Conservation (phyloP, 2,797 vertebrate genomes). For the Merluccius polli region DNA sequence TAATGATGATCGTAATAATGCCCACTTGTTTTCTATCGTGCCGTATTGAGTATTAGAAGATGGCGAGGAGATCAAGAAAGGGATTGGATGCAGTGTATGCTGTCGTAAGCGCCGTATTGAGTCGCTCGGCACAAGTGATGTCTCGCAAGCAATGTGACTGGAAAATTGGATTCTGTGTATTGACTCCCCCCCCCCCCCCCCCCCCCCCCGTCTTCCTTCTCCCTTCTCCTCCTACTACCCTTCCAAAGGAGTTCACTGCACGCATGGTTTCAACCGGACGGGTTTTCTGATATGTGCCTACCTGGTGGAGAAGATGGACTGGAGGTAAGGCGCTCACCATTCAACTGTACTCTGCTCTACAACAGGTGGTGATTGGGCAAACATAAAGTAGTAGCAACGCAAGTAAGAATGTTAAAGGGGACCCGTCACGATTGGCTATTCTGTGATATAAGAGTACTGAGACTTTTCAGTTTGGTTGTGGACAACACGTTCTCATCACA, state of each 20-base stretch:
- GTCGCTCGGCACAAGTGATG: neutral
- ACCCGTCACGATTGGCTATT: no score
- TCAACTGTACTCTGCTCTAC: neutral
- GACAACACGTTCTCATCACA: no score
- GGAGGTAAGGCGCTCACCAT: conserved; percentile 83
- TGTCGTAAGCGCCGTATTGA: neutral
- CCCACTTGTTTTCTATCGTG: neutral
- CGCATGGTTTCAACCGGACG: conserved; percentile 97
- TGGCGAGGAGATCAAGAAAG: neutral
- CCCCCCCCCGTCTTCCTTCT: neutral
- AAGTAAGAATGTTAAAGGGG: neutral
- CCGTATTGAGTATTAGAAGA: conserved; percentile 14
- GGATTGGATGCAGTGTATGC: neutral
- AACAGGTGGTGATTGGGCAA: neutral
- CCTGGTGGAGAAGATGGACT: conserved; percentile 98
- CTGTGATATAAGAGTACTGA: no score
- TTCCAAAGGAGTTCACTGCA: conserved; percentile 92
- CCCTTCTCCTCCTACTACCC: neutral
- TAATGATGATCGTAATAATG: neutral
- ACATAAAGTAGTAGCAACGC: neutral
- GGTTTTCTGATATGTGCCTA: conserved; percentile 97
- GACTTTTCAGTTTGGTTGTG: no score
- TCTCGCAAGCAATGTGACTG: conserved; percentile 6
- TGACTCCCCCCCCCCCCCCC: neutral
- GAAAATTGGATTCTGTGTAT: conserved; percentile 3